Percentiles rank a stretch among this genome's conserved stretches.
These are phyloP conservation scores for Maniola jurtina DNA, from an alignment of 1,140 invertebrate species.

Conservation along the genomic window DNA sequence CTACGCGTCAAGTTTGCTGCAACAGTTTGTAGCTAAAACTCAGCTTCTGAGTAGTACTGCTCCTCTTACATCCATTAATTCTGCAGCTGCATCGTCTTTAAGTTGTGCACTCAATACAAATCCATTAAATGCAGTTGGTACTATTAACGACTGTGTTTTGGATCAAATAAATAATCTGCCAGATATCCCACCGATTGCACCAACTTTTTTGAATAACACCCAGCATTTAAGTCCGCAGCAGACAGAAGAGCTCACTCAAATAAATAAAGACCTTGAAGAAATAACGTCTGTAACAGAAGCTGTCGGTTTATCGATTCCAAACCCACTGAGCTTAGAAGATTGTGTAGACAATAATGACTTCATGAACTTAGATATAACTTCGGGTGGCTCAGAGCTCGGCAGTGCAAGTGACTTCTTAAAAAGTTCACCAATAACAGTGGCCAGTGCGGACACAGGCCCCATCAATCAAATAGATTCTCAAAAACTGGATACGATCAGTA, in stretches of 20 bases:
- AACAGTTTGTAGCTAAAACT: conserved; percentile 83
- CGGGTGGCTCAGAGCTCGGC: conserved; percentile 61
- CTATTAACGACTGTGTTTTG: conserved; percentile 69
- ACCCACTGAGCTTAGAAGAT: conserved; percentile 69
- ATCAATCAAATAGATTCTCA: conserved; percentile 58
- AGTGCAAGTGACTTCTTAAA: conserved; percentile 69
- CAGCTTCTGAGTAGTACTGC: conserved; percentile 80
- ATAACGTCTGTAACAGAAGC: conserved; percentile 67
- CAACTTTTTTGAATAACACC: conserved; percentile 60
- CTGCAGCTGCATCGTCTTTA: conserved; percentile 42
- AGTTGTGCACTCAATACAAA: conserved; percentile 50
- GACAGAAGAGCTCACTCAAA: conserved; percentile 73
- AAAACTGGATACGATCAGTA: conserved; percentile 70
- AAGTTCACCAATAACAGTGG: conserved; percentile 60
- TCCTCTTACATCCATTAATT: conserved; percentile 49
- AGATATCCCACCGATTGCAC: conserved; percentile 62
- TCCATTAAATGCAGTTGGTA: conserved; percentile 54
- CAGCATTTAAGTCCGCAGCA: conserved; percentile 74
- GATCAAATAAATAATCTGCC: conserved; percentile 68
- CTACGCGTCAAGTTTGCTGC: conserved; percentile 81
- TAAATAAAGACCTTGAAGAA: conserved; percentile 75
- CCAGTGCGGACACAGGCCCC: conserved; percentile 45
- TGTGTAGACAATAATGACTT: conserved; percentile 76
- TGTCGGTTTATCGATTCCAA: conserved; percentile 65
- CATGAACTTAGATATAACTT: conserved; percentile 67